Percentiles rank a stretch among this genome's conserved stretches.
phyloP scores from a whole-genome alignment of 2,113 vertebrate genomes.

The Manacus vitellinus region DNA sequence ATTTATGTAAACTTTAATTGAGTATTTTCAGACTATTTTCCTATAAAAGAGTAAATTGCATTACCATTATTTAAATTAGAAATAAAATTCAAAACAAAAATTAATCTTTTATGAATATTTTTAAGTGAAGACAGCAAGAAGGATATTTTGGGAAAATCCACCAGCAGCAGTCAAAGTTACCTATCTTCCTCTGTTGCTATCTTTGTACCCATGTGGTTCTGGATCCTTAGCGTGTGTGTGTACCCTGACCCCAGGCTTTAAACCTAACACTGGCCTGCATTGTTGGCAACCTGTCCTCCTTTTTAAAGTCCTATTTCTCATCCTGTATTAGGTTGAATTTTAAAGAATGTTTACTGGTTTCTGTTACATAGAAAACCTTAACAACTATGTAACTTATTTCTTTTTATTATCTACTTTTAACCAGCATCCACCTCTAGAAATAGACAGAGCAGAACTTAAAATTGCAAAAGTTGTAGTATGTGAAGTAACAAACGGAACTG shows the following conservation, averaged over 20 bases:
- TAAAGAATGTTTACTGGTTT: not conserved
- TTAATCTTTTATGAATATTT: not conserved
- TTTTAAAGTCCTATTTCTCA: not conserved
- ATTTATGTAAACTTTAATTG: not conserved
- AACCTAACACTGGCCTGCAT: not conserved
- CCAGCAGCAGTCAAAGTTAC: not conserved
- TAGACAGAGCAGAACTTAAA: not conserved
- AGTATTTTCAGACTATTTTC: not conserved
- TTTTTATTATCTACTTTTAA: not conserved
- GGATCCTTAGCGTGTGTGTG: fast-evolving
- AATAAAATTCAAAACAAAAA: not conserved
- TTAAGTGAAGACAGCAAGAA: not conserved
- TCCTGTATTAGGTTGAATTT: not conserved
- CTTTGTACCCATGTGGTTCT: not conserved
- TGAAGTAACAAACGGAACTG: not conserved
- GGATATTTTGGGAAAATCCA: not conserved
- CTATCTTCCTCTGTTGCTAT: not conserved
- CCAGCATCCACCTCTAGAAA: not conserved
- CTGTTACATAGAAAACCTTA: not conserved
- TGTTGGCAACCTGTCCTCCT: not conserved
- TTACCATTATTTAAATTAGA: not conserved
- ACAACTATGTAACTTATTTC: not conserved
- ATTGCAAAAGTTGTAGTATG: not conserved
- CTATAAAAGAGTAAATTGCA: not conserved
- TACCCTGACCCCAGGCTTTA: not conserved